Evolutionary conservation across 2,113 vertebrate genomes (phyloP).

Genomic region (Cnemophilus loriae): DNA sequence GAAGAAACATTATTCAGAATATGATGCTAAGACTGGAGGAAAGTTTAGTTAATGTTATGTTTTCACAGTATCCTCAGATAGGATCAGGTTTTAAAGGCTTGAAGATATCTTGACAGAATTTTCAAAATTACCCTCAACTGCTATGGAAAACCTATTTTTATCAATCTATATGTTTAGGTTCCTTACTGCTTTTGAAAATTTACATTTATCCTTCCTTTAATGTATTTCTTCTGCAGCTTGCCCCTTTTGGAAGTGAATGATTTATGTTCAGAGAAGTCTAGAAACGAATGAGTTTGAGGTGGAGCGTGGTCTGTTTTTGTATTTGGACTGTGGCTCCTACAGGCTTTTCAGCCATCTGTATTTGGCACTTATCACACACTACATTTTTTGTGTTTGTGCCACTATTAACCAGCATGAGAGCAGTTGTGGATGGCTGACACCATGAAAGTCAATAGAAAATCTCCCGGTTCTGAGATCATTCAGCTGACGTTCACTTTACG

Average conservation of each 20-base stretch:
- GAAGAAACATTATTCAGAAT: not conserved
- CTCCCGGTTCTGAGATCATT: not conserved
- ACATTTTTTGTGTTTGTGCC: not conserved
- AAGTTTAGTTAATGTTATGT: not conserved
- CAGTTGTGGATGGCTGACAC: not conserved
- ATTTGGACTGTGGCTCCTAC: not conserved
- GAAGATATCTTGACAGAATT: not conserved
- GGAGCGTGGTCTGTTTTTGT: not conserved
- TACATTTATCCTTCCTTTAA: not conserved
- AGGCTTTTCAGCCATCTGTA: not conserved
- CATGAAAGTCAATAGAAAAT: not conserved
- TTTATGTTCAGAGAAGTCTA: not conserved
- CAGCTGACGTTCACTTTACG: fast-evolving
- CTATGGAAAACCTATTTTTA: not conserved
- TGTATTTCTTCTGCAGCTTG: not conserved
- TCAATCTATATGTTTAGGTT: not conserved
- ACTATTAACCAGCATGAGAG: not conserved
- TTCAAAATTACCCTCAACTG: not conserved
- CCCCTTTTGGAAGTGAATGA: not conserved
- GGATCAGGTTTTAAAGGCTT: not conserved
- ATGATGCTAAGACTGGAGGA: not conserved
- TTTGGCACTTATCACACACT: not conserved
- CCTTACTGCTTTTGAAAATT: not conserved
- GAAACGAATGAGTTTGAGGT: not conserved
- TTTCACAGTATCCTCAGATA: not conserved